Base-by-base conservation (phyloP, 2,113 vertebrate genomes). In the Thunnus maccoyii region DNA sequence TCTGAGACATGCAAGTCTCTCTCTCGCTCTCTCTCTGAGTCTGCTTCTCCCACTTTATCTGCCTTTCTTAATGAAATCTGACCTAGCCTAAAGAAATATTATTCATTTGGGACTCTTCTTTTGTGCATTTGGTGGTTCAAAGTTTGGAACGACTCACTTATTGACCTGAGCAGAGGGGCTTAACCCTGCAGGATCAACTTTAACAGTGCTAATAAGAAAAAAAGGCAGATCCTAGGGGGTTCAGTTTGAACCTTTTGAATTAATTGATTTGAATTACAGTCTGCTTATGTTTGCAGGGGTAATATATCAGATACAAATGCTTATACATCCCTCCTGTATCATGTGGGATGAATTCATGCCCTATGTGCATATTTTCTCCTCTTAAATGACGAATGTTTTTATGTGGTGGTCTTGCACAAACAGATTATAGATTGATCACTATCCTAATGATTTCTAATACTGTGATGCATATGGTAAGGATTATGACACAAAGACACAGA, bases 241-340 rank as follows among this genome's bases (percentile, higher is more conserved):
- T 76, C 54, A 65, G 22, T 27, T 41, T 62, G 32, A 72, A 72
- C 66, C 30, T 62, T 76, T 41, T 41, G 36, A 18, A 84, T 64
- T 77, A 54, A 69, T 76, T 79, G 84, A 74, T 87, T 90, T 86
- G 69, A 93, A 89, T 91, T 89, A 89, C 72, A 86, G 68, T 83
- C 79, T 77, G 88, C 71, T 76, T 80, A 63, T 62, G 48, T 84
- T 85, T 82, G 85, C 79, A 71, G 79, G 50, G 55, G 36, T 54
- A 56, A 84, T 79, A 65, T 74, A 82, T 84, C 62, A 65, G 66
- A 84, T 12, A 54, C 20, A 79, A 81, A 86, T 78, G 68, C 63
- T 77, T 73, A 81, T 64, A 82, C 62, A 73, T 76, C 64, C 64
- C 17, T 47, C 14, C 82, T 84, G 64, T 63, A 78, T 82, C 70